Base-by-base conservation (phyloP, 2,888 invertebrate genomes). In the Eupithecia insigniata region DNA sequence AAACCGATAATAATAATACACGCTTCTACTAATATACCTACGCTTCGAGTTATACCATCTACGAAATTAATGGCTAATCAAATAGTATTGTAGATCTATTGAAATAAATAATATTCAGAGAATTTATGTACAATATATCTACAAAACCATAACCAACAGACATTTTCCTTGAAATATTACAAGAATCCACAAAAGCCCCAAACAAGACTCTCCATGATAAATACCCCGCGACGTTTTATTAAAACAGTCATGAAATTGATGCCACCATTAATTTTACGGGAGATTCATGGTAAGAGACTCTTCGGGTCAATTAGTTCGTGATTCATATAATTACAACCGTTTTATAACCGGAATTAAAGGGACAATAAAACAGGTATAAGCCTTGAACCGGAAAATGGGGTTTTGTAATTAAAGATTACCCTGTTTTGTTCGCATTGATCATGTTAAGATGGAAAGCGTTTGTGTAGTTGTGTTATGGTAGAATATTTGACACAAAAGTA, bases 171-270 rank as follows among this genome's bases (percentile, higher is more conserved):
- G 32, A 62, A 62, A 62, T 34, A 62, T 62, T 62, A 62, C 61
- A n/a, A 62, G 55, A 62, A 28, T 30, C 30, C 60, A 18, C 60
- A 18, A 62, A 62, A 55, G 26, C 60, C 60, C 32, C 34, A 32
- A 64, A 55, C 65, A 60, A 58, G 62, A 65, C 14, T 75, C 79
- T 77, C 74, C 78, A 82, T 82, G 81, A 87, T 85, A 83, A 86
- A 85, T 85, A 80, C 81, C 76, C 81, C 65, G 69, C 43, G 75
- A 73, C 72, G 69, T 78, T 79, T 80, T 80, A 80, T 83, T 85
- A 86, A 84, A 85, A 85, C 80, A 74, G 36, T 82, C 81, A 81
- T 81, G 82, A 84, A 84, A 85, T 84, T 84, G 85, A 85, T 85
- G 85, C 79, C 73, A 78, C 79, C 81, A 85, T 84, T 85, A 82